phyloP scores from a whole-genome alignment of 1,140 invertebrate genomes.

The Sweltsa coloradensis region DNA sequence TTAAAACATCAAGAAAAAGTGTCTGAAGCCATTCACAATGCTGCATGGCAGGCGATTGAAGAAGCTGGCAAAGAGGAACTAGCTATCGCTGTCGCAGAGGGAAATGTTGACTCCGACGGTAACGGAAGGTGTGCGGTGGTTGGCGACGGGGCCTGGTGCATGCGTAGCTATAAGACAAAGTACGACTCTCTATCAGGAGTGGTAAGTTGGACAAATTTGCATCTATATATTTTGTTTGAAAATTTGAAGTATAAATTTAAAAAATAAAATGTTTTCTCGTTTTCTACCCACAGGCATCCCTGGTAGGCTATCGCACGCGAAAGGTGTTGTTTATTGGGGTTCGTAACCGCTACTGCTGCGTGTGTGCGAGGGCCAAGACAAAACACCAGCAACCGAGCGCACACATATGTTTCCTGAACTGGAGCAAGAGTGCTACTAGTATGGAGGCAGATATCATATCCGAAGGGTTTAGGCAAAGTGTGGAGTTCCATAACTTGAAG shows the following conservation, averaged over 20 bases:
- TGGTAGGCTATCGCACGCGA: neutral
- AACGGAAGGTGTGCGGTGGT: neutral
- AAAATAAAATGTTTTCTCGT: neutral
- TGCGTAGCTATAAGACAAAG: neutral
- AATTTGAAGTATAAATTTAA: neutral
- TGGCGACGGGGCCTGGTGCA: slow-evolving; percentile 3
- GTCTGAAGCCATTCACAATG: neutral
- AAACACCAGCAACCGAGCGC: neutral
- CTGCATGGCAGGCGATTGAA: neutral
- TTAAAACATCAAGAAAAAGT: slow-evolving; percentile 1
- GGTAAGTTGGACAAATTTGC: slow-evolving; percentile 2
- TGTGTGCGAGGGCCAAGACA: slow-evolving; percentile 3
- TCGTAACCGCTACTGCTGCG: neutral
- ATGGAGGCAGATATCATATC: slow-evolving; percentile 6
- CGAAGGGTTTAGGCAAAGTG: neutral
- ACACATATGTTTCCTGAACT: slow-evolving; percentile 4
- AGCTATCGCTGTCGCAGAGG: neutral
- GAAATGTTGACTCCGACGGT: slow-evolving; percentile 3
- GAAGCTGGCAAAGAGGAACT: slow-evolving; percentile 5
- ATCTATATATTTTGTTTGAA: neutral
- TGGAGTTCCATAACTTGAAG: slow-evolving; percentile 5
- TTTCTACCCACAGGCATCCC: neutral
- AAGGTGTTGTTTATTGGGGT: neutral
- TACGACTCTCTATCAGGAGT: slow-evolving; percentile 5
- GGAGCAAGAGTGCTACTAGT: neutral